These are phyloP conservation scores for Turritopsis dohrnii DNA, from an alignment of 30 jellyfish, hydroid and myxozoan genomes.

Conservation along the genomic window DNA sequence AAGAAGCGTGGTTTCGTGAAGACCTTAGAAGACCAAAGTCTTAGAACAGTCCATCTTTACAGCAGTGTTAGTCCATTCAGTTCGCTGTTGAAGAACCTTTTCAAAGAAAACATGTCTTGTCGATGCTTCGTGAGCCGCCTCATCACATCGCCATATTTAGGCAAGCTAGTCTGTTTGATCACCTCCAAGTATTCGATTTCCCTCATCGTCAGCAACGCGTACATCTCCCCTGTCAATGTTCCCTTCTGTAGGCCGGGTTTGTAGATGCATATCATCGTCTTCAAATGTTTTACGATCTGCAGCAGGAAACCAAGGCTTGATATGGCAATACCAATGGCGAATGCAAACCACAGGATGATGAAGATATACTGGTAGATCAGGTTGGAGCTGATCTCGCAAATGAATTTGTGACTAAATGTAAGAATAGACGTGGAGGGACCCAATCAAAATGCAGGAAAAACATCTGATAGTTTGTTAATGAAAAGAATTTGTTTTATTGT, in stretches of 20 bases:
- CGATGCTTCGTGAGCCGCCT: neutral
- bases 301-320: neutral
- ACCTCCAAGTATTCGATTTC: neutral
- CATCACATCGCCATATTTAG: neutral
- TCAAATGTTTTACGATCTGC: neutral
- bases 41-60: neutral
- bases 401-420: neutral
- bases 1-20: no score
- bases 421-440: neutral
- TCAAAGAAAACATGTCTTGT: neutral
- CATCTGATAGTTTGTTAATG: no score
- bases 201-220: neutral
- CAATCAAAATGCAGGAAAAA: no score
- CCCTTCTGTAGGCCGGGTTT: neutral
- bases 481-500: no score
- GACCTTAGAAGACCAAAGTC: no score
- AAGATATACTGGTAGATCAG: neutral
- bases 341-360: neutral
- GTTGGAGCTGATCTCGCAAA: neutral
- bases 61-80: neutral
- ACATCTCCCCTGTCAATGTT: neutral
- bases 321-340: neutral
- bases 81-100: neutral
- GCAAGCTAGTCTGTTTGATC: neutral
- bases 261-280: neutral